Evolutionary conservation across 2,888 invertebrate species (phyloP).

Genomic region (Quadroppia sp.): DNA sequence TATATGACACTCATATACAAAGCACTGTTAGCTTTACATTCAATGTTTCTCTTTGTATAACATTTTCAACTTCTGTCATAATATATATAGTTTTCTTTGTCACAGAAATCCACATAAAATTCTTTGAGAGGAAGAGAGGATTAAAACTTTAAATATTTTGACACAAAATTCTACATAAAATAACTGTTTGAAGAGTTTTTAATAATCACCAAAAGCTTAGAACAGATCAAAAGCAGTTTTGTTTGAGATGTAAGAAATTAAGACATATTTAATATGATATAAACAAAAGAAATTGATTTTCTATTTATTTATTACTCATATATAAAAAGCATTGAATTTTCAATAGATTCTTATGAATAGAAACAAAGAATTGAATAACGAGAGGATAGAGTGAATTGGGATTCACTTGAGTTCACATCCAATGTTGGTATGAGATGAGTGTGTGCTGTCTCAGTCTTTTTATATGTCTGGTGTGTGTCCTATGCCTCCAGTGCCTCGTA

Average conservation of each 20-base stretch:
- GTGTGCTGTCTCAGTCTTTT: conserved; percentile 15
- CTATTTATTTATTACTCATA: not conserved
- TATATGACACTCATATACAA: not conserved
- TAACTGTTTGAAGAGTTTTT: not conserved
- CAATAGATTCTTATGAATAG: not conserved
- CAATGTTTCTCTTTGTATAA: conserved; percentile 9
- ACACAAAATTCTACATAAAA: conserved; percentile 3
- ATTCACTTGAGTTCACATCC: not conserved
- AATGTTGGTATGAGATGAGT: conserved; percentile 8
- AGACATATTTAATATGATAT: not conserved
- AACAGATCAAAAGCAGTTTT: not conserved
- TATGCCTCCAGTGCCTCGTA: not conserved
- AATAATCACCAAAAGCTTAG: not conserved
- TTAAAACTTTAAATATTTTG: conserved; percentile 12
- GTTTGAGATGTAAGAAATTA: conserved; percentile 12
- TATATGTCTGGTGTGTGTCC: conserved; percentile 1
- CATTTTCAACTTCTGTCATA: conserved; percentile 15
- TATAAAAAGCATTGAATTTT: not conserved
- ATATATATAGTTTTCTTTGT: conserved; percentile 30
- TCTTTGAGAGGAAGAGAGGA: not conserved
- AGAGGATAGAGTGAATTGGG: not conserved
- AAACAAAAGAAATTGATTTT: not conserved
- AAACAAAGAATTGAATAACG: not conserved
- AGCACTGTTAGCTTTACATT: conserved; percentile 1
- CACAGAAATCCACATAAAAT: conserved; percentile 2